These are phyloP conservation scores for Strix aluco DNA, from an alignment of 2,113 vertebrate genomes.

Conservation along the genomic window DNA sequence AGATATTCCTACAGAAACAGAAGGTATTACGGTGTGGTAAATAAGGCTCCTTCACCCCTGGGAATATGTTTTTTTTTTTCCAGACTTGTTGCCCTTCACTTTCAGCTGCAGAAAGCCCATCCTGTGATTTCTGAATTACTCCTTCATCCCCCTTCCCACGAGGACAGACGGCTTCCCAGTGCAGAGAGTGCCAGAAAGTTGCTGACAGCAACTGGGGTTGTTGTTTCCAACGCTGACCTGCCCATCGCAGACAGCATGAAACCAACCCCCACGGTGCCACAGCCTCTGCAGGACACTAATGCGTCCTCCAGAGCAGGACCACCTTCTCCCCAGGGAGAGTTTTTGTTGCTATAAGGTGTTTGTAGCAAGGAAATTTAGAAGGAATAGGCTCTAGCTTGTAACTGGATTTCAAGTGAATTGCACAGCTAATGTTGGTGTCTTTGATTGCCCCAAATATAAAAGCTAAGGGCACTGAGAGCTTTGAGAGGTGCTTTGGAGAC, in stretches of 20 bases:
- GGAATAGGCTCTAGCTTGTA: background rate
- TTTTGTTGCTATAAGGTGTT: accelerated
- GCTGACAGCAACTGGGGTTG: slow-evolving; percentile 14
- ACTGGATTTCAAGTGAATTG: background rate
- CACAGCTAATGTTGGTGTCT: background rate
- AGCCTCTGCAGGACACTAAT: background rate
- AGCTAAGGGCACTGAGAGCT: background rate
- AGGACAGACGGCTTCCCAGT: slow-evolving; percentile 25
- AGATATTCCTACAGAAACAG: slow-evolving; percentile 29
- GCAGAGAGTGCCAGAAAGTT: background rate
- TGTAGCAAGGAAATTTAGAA: background rate
- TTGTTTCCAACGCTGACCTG: slow-evolving; percentile 26
- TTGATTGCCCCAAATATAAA: background rate
- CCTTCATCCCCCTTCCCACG: background rate
- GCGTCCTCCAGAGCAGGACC: background rate
- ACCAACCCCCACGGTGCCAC: slow-evolving; percentile 16
- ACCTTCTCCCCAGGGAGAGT: background rate
- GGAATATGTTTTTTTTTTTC: background rate
- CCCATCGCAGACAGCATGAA: background rate
- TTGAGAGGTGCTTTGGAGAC: background rate
- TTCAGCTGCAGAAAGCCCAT: background rate
- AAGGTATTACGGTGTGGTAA: background rate
- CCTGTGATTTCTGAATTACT: background rate
- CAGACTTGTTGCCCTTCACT: background rate
- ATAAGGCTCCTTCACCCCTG: background rate